A percentile compares a stretch with the other conserved stretches of the same genome.
These are phyloP conservation scores for Globicephala melas DNA, from an alignment of 2,113 vertebrate species.

Conservation along the genomic window DNA sequence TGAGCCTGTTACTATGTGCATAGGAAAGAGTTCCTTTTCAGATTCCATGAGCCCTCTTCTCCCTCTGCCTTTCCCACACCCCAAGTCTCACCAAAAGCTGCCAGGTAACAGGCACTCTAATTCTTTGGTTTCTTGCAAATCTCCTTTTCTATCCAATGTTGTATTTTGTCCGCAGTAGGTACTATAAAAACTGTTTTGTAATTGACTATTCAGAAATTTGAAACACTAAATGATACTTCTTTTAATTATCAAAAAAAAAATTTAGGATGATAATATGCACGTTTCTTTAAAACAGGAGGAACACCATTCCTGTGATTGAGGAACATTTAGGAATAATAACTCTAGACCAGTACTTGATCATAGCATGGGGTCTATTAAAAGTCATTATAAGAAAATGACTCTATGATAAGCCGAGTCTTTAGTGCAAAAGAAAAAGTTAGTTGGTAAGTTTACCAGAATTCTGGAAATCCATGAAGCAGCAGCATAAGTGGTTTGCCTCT, in stretches of 20 bases:
- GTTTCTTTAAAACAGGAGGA: neutral
- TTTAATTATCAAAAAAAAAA: neutral
- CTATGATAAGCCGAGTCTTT: neutral
- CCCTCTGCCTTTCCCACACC: neutral
- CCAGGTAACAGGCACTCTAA: neutral
- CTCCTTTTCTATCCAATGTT: neutral
- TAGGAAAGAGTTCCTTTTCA: neutral
- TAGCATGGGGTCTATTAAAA: neutral
- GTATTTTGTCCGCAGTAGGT: neutral
- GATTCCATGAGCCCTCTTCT: neutral
- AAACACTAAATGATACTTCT: conserved; percentile 1
- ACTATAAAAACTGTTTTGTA: neutral
- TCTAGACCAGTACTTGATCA: neutral
- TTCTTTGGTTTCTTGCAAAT: neutral
- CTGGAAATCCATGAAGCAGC: conserved; percentile 96
- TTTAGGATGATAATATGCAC: neutral
- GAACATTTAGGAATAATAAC: neutral
- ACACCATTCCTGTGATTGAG: neutral
- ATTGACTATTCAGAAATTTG: neutral
- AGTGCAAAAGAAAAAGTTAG: neutral
- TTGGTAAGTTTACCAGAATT: conserved; percentile 92
- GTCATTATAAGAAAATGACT: neutral
- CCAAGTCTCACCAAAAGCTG: neutral
- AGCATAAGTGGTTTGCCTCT: conserved; percentile 97
- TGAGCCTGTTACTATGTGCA: neutral